Conservation (phyloP, 2,113 vertebrate species). For the Hyaena hyaena region DNA sequence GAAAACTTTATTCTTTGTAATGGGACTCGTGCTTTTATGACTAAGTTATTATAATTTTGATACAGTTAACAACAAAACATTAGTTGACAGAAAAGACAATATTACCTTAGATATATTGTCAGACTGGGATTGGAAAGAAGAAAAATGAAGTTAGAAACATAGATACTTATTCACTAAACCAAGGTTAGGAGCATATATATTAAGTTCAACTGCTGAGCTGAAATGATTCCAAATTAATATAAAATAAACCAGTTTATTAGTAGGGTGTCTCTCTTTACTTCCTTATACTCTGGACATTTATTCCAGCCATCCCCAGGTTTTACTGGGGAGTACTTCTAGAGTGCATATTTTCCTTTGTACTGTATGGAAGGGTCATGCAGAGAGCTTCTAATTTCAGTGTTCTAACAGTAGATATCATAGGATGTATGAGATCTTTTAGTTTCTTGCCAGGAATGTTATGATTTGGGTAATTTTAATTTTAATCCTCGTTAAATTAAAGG, state of each 20-base stretch:
- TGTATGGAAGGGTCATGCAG: background rate
- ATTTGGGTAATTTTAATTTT: slow-evolving; percentile 13
- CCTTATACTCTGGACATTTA: background rate
- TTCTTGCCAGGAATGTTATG: background rate
- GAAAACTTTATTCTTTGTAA: background rate
- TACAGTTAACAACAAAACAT: background rate
- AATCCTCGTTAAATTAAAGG: background rate
- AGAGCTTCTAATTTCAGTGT: background rate
- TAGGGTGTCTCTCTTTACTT: background rate
- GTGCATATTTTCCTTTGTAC: background rate
- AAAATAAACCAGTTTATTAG: background rate
- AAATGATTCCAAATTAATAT: background rate
- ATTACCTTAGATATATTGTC: background rate
- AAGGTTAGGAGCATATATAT: background rate
- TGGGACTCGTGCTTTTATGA: background rate
- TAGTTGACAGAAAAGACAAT: background rate
- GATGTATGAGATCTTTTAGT: background rate
- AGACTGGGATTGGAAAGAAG: background rate
- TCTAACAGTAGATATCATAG: background rate
- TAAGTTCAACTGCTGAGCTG: background rate
- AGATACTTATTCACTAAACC: background rate
- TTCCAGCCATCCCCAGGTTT: background rate
- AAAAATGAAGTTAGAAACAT: background rate
- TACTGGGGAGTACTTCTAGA: background rate
- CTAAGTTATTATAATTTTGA: background rate